Percentiles rank a stretch among this genome's conserved stretches.
Conservation (phyloP, 1,140 invertebrate species). For the Dendroctonus valens region DNA sequence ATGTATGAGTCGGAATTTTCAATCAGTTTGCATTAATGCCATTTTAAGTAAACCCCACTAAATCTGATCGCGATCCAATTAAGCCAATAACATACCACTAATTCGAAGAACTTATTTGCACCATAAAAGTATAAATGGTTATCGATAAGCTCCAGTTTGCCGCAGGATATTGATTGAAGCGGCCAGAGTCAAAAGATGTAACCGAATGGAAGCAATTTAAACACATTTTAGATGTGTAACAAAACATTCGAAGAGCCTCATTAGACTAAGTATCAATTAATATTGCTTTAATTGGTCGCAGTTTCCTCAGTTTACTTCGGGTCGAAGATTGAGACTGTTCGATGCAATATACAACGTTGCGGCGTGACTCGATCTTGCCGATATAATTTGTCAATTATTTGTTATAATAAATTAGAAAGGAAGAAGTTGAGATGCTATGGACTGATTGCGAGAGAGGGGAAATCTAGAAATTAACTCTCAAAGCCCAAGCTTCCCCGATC, state of each 20-base stretch:
- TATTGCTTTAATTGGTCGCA: slow-evolving; percentile 11
- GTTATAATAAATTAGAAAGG: slow-evolving; percentile 10
- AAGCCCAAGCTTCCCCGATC: too few relatives aligned
- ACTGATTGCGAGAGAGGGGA: too few relatives aligned
- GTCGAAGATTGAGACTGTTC: background rate
- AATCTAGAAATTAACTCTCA: too few relatives aligned
- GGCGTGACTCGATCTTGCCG: slow-evolving; percentile 12
- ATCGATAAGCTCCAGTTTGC: too few relatives aligned
- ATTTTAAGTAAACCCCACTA: too few relatives aligned
- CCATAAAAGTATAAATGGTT: too few relatives aligned
- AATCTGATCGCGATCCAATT: too few relatives aligned
- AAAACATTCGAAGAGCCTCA: background rate
- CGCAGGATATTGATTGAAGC: slow-evolving; percentile 7
- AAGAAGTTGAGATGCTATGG: background rate
- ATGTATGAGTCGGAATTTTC: too few relatives aligned
- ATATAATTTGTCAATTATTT: slow-evolving; percentile 24
- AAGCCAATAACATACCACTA: too few relatives aligned
- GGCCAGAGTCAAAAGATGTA: slow-evolving; percentile 6
- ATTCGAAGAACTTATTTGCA: too few relatives aligned
- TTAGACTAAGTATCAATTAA: slow-evolving; percentile 7
- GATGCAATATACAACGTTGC: background rate
- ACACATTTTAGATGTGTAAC: background rate
- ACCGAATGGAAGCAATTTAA: background rate
- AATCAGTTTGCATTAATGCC: too few relatives aligned
- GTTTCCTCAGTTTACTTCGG: slow-evolving; percentile 1